phyloP scores from a whole-genome alignment of 2,888 invertebrate genomes.

The Ligdia adustata region DNA sequence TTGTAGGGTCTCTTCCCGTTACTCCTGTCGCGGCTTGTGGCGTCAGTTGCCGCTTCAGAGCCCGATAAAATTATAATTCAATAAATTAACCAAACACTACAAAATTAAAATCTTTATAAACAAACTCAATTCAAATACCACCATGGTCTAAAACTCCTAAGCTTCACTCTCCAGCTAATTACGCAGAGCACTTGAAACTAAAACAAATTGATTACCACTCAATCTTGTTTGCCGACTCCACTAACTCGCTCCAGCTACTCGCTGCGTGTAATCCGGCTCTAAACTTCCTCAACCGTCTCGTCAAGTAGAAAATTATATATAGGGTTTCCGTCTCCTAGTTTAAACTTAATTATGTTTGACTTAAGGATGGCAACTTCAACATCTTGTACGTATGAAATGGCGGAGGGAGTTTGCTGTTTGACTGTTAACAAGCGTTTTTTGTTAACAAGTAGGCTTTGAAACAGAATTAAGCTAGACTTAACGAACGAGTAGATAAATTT shows the following conservation, averaged over 20 bases:
- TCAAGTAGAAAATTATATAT: conserved; percentile 54
- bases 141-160: not conserved
- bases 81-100: too few relatives aligned
- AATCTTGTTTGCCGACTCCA: conserved; percentile 15
- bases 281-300: conserved; percentile 34
- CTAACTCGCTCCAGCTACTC: conserved; percentile 18
- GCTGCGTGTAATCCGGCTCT: conserved; percentile 16
- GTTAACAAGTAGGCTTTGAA: too few relatives aligned
- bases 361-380: conserved; percentile 22
- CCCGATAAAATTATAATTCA: too few relatives aligned
- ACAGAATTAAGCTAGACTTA: too few relatives aligned
- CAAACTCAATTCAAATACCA: too few relatives aligned
- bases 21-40: too few relatives aligned
- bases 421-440: not conserved
- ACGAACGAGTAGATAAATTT: too few relatives aligned
- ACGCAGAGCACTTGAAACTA: conserved; percentile 8
- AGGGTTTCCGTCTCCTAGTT: conserved; percentile 41
- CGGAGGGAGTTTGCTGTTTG: conserved; percentile 1
- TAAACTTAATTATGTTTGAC: conserved; percentile 51
- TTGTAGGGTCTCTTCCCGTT: too few relatives aligned
- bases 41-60: too few relatives aligned
- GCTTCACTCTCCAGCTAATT: not conserved
- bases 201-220: conserved; percentile 14
- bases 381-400: conserved; percentile 13
- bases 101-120: too few relatives aligned